A percentile compares a stretch with the other conserved stretches of the same genome.
phyloP scores from a whole-genome alignment of 2,113 vertebrate genomes.

The Setophaga coronata region DNA sequence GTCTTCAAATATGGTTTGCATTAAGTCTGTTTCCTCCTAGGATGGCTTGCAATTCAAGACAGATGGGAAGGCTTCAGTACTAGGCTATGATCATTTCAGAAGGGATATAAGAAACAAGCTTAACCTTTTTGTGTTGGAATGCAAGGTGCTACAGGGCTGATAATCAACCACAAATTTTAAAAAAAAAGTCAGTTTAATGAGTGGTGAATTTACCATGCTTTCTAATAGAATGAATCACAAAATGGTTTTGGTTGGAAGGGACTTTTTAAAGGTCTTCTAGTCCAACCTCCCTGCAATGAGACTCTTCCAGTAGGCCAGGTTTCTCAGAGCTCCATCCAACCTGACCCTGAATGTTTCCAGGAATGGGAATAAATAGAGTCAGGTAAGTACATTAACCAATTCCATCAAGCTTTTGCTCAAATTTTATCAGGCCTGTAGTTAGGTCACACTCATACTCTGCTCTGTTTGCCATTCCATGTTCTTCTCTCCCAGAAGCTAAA shows the following conservation, averaged over 20 bases:
- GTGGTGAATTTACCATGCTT: background rate
- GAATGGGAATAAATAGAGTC: background rate
- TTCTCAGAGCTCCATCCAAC: rapidly evolving
- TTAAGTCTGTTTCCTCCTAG: background rate
- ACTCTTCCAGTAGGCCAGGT: background rate
- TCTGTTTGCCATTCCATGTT: background rate
- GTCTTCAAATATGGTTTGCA: background rate
- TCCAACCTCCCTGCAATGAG: rapidly evolving
- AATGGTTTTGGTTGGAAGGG: background rate
- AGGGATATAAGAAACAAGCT: background rate
- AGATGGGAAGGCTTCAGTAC: background rate
- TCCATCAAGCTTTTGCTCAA: background rate
- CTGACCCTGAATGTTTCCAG: background rate
- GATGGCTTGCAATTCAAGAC: background rate
- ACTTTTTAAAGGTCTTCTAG: background rate
- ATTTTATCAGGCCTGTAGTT: background rate
- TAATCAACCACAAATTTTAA: background rate
- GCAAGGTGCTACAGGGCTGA: background rate
- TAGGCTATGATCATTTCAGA: background rate
- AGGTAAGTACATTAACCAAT: background rate
- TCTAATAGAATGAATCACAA: background rate
- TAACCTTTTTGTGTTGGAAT: background rate
- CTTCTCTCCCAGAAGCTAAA: background rate
- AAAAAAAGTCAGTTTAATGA: background rate
- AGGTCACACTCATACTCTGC: background rate